phyloP scores from a whole-genome alignment of 2,113 vertebrate species.

The Cnemophilus loriae region DNA sequence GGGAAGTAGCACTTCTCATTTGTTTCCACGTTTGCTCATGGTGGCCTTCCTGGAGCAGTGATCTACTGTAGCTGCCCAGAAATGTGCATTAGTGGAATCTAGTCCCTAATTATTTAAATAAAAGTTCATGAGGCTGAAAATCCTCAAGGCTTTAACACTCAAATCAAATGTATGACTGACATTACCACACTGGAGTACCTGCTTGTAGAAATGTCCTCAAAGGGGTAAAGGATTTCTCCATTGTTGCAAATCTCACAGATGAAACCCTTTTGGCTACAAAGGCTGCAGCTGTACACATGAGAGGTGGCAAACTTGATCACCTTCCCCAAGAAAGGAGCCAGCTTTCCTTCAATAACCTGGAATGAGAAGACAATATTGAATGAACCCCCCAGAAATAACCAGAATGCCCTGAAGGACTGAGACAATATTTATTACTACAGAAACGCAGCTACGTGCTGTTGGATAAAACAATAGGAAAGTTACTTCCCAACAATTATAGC shows the following conservation, averaged over 20 bases:
- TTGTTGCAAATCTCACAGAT: conserved; percentile 97
- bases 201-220: conserved; percentile 92
- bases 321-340: conserved; percentile 94
- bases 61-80: not conserved
- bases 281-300: conserved; percentile 95
- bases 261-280: conserved; percentile 97
- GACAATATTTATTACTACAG: conserved; percentile 24
- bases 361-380: not conserved
- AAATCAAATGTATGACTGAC: not conserved
- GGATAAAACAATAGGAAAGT: not conserved
- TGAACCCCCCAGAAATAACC: not conserved
- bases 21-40: not conserved
- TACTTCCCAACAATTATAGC: not conserved
- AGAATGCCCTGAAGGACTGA: not conserved
- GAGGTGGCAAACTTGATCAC: conserved; percentile 96
- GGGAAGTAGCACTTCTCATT: not conserved
- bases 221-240: conserved; percentile 94
- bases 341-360: conserved; percentile 95
- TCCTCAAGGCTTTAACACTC: not conserved
- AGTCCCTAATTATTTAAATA: not conserved
- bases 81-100: not conserved
- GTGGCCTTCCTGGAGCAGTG: not conserved
- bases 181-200: conserved; percentile 73
- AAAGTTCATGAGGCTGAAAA: not conserved
- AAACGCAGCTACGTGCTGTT: not conserved